Evolutionary conservation across 23 tunicate genomes (phyloP).

Genomic region (Styela plicata): DNA sequence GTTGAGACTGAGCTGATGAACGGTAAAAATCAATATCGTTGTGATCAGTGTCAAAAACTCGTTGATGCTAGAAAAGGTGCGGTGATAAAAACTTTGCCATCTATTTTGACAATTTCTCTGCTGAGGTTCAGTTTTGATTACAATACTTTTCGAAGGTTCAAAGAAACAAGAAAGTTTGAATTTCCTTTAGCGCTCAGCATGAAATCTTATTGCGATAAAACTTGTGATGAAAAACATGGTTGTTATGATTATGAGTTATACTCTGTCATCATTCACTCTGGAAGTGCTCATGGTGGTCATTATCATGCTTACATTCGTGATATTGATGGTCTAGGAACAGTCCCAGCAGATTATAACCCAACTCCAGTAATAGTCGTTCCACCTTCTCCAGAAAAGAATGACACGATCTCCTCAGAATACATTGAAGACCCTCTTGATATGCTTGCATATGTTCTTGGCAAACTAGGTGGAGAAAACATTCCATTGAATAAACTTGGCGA

Average conservation of each 20-base stretch:
- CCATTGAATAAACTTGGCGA: conserved; percentile 35
- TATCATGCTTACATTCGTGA: conserved; percentile 53
- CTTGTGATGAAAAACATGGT: neutral
- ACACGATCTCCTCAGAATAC: neutral
- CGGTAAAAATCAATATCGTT: conserved; percentile 55
- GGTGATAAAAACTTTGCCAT: conserved; percentile 33
- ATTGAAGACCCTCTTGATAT: conserved; percentile 28
- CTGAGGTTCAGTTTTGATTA: conserved; percentile 40
- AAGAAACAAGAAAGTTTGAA: conserved; percentile 42
- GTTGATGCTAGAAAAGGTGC: conserved; percentile 59
- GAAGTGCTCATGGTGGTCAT: conserved; percentile 56
- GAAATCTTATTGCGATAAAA: conserved; percentile 23
- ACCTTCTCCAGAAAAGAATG: neutral
- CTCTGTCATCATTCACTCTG: conserved; percentile 56
- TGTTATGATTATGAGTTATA: conserved; percentile 45
- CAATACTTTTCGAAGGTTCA: conserved; percentile 32
- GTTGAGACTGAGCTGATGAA: conserved; percentile 40
- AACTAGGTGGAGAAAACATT: conserved; percentile 20
- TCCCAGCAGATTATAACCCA: conserved; percentile 25
- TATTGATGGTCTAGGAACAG: conserved; percentile 48
- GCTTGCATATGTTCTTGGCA: conserved; percentile 31
- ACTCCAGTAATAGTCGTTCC: neutral
- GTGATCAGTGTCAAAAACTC: conserved; percentile 48
- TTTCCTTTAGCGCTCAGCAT: conserved; percentile 37
- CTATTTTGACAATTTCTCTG: conserved; percentile 37